Base-by-base conservation (phyloP, 2,888 invertebrate genomes). In the Tuta absoluta region DNA sequence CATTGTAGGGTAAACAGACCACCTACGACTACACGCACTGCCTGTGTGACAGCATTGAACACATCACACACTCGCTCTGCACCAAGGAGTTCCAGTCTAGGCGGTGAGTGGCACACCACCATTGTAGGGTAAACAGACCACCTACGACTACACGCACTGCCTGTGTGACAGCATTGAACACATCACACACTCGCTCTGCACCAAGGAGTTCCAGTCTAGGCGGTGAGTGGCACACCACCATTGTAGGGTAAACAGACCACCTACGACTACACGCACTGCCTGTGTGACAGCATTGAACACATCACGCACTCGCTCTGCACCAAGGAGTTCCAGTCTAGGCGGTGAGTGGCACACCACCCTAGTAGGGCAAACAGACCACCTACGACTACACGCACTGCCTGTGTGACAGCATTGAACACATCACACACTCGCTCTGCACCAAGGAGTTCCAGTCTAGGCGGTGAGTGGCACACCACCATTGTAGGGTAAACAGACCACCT, bases 401-500 rank as follows among this genome's bases (percentile, higher is more conserved):
- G 11, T 99, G 99, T 86, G 99, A 99, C 83, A 99, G 99, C 64
- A 95, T 99, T 67, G 99, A 99, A 86, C 94, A 99, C 80, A 99
- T 99, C 72, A 98, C 99, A 0, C 99, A 99, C 89, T 99, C 99
- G 5, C 93, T 99, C 38, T 99, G 99, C 82, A 99, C 99, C 1
- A 99, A 99, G 88, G 99, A 99, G 87, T 99, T 99, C 86, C 99
- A 99, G 79, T 96, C 98, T 0, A 94, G 95, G 69, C 87, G 96
- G 94, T 94, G 73, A 75, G 70, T 33, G 98, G 82, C 93, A 98
- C 67, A 97, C 98, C 21, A 97, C 97, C 23, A 78, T 94, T 96
- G 77, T 99, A 99, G 99, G 99, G 99, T 82, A 98, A 99, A 76
- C 99, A 99, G 87, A 99, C 99, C 0, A 99, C 99, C 0, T 99